phyloP scores from a whole-genome alignment of 2,888 invertebrate species.

The Limnephilus marmoratus region DNA sequence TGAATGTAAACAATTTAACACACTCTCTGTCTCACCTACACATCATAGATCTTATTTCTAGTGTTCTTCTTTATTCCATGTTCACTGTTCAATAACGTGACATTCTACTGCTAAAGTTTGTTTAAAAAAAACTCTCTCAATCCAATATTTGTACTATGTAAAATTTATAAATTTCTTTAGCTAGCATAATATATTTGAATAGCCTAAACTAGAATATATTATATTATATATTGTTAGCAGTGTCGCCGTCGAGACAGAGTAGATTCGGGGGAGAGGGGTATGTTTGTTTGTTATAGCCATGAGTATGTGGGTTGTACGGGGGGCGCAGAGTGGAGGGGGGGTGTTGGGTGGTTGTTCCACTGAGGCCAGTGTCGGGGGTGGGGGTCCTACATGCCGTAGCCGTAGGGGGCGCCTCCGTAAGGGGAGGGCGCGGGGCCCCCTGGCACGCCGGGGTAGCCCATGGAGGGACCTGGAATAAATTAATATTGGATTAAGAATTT shows the following conservation, averaged over 20 bases:
- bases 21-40: too few species aligned
- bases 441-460: constrained; percentile 75
- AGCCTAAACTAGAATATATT: not conserved
- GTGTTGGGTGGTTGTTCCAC: not conserved
- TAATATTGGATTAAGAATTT: not conserved
- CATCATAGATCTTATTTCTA: too few species aligned
- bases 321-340: not conserved
- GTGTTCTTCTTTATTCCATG: too few species aligned
- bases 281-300: not conserved
- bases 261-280: not conserved
- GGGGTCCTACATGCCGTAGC: constrained; percentile 76
- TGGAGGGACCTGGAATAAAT: constrained; percentile 72
- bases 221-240: not conserved
- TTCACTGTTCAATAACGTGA: not conserved
- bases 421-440: constrained; percentile 72
- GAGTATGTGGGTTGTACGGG: not conserved
- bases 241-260: not conserved
- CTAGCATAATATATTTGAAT: not conserved
- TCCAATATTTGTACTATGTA: not conserved
- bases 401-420: constrained; percentile 76
- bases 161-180: not conserved
- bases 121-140: not conserved
- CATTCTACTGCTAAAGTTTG: not conserved
- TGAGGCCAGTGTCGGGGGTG: constrained; percentile 17
- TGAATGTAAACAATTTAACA: too few species aligned